These are phyloP conservation scores for Scolopax mira DNA, from an alignment of 2,113 vertebrate species.

Conservation along the genomic window DNA sequence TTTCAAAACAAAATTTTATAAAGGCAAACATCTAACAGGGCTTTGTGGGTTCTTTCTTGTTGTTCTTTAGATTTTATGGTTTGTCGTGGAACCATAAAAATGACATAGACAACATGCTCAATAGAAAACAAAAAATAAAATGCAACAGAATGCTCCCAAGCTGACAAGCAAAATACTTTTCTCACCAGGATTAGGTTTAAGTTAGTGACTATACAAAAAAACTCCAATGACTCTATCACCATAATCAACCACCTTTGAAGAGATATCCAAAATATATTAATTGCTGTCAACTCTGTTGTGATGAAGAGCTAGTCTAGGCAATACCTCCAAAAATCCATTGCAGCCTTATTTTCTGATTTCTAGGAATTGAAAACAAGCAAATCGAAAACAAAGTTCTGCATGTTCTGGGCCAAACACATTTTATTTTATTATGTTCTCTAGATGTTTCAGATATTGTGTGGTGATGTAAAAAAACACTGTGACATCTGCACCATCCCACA, in stretches of 20 bases:
- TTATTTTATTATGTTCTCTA: not conserved
- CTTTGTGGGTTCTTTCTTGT: not conserved
- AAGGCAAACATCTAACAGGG: not conserved
- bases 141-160: not conserved
- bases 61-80: not conserved
- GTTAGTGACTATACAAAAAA: not conserved
- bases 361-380: not conserved
- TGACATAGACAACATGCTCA: not conserved
- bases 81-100: not conserved
- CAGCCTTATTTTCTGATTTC: not conserved
- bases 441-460: not conserved
- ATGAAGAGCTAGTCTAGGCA: not conserved
- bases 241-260: not conserved
- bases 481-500: not conserved
- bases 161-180: not conserved
- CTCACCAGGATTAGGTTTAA: not conserved
- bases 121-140: not conserved
- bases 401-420: not conserved
- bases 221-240: not conserved
- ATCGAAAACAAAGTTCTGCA: not conserved
- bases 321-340: not conserved
- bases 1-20: not conserved
- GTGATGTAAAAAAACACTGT: not conserved
- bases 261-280: not conserved
- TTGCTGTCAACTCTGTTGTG: not conserved